A percentile compares a stretch with the other conserved stretches of the same genome.
Conservation (phyloP, 2,113 vertebrate species). For the Maccullochella peelii region DNA sequence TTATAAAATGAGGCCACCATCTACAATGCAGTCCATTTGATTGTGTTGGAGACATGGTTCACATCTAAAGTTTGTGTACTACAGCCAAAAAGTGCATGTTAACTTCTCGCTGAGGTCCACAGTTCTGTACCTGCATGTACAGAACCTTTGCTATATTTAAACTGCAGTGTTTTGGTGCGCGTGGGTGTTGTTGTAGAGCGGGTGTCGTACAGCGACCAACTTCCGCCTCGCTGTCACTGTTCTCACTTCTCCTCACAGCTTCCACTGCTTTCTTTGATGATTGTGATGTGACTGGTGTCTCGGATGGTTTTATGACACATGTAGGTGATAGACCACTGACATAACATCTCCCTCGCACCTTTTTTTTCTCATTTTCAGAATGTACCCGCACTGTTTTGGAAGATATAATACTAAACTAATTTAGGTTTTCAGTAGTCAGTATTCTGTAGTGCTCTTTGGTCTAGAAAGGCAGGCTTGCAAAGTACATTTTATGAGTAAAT, state of each 20-base stretch:
- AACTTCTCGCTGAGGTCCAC: conserved; percentile 4
- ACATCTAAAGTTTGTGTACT: conserved; percentile 7
- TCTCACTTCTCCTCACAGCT: conserved; percentile 48
- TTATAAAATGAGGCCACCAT: conserved; percentile 26
- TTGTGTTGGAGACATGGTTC: background rate
- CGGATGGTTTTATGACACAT: conserved; percentile 27
- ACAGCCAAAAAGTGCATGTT: background rate
- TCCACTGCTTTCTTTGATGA: conserved; percentile 30
- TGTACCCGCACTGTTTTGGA: background rate
- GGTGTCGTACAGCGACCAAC: conserved; percentile 15
- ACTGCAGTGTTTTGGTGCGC: conserved; percentile 14
- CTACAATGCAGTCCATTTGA: background rate
- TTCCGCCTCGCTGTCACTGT: conserved; percentile 27
- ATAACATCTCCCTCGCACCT: background rate
- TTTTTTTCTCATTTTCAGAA: background rate
- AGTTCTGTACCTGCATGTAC: conserved; percentile 6
- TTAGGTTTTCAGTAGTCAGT: background rate
- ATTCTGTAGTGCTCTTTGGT: background rate
- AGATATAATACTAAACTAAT: background rate
- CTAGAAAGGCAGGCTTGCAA: background rate
- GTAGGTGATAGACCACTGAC: conserved; percentile 10
- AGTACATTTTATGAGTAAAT: background rate
- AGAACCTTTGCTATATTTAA: conserved; percentile 34
- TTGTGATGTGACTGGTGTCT: conserved; percentile 8
- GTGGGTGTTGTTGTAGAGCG: conserved; percentile 27